phyloP scores from a whole-genome alignment of 2,888 invertebrate genomes.

The Crematogaster levior region DNA sequence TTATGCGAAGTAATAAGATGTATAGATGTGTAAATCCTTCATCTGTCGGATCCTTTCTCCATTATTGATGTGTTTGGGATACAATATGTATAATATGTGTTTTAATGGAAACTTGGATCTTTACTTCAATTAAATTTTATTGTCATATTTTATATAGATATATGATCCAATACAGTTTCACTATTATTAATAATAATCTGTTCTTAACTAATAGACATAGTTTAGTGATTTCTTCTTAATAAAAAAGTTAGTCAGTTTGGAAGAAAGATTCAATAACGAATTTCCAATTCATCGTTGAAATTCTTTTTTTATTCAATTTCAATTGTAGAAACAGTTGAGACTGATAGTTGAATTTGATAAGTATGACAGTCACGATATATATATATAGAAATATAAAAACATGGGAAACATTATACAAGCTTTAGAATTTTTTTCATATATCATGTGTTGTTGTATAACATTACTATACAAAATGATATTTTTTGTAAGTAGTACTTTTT shows the following conservation, averaged over 20 bases:
- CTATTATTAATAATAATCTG: neutral
- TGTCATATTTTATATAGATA: neutral
- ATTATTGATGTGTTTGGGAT: too few species aligned
- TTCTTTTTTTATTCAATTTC: neutral
- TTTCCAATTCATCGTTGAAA: neutral
- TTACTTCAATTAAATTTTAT: neutral
- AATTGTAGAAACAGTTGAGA: neutral
- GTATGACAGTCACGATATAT: too few species aligned
- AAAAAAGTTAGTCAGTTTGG: neutral
- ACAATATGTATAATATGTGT: too few species aligned
- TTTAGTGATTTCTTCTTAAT: neutral
- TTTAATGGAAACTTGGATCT: neutral
- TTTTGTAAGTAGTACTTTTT: too few species aligned
- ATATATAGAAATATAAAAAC: neutral
- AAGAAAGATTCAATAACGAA: neutral
- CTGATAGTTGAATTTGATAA: too few species aligned
- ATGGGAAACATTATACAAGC: neutral
- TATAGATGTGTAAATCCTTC: too few species aligned
- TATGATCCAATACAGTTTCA: neutral
- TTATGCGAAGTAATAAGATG: neutral
- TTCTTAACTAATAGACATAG: neutral
- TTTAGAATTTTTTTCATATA: neutral
- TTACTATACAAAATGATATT: too few species aligned
- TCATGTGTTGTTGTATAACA: too few species aligned
- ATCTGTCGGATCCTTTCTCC: too few species aligned